phyloP scores from a whole-genome alignment of 1,140 invertebrate species.

The Psix sp. region DNA sequence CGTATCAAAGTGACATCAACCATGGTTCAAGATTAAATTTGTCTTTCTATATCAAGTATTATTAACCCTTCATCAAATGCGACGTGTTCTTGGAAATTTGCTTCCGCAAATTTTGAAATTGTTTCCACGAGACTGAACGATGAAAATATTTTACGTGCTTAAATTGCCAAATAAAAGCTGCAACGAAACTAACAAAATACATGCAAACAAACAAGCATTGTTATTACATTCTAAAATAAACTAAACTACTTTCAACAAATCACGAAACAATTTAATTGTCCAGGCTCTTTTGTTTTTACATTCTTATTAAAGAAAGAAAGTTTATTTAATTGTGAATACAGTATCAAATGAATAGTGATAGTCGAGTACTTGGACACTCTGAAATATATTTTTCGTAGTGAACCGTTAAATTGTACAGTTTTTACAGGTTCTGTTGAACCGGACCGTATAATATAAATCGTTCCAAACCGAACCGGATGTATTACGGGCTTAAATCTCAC shows the following conservation, averaged over 20 bases:
- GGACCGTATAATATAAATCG: constrained; percentile 32
- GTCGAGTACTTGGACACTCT: constrained; percentile 8
- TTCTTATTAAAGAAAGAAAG: no score
- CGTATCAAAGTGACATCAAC: constrained; percentile 26
- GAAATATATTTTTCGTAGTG: constrained; percentile 38
- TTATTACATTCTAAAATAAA: no score
- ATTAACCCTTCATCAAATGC: constrained; percentile 23
- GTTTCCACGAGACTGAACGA: not conserved
- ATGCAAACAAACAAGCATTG: no score
- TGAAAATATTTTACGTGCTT: constrained; percentile 3
- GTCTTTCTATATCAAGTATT: constrained; percentile 34
- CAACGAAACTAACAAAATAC: no score
- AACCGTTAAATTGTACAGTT: constrained; percentile 46
- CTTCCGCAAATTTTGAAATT: constrained; percentile 11
- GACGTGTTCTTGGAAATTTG: constrained; percentile 4
- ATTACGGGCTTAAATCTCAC: constrained; percentile 33
- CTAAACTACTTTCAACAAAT: no score
- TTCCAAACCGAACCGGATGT: constrained; percentile 22
- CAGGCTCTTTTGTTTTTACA: no score
- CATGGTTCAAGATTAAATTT: constrained; percentile 36
- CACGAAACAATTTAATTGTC: no score
- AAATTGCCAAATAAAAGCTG: no score
- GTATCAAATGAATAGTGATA: constrained; percentile 23
- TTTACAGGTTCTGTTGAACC: constrained; percentile 22
- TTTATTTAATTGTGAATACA: constrained; percentile 11